These are phyloP conservation scores for Neoascia interrupta DNA, from an alignment of 2,888 invertebrate species.

Conservation along the genomic window DNA sequence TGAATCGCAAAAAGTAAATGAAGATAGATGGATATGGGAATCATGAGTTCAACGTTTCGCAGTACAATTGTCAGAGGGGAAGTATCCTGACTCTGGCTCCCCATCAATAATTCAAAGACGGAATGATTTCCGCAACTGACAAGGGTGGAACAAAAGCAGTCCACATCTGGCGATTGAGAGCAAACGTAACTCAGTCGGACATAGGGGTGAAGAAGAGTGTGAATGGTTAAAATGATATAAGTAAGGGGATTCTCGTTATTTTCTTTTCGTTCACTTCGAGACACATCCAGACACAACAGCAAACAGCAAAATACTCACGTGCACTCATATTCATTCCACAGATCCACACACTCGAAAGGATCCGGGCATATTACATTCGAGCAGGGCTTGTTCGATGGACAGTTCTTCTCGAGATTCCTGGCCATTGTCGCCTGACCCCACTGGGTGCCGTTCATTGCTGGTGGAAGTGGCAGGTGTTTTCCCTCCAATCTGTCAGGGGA, in stretches of 20 bases:
- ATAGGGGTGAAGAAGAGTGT: neutral
- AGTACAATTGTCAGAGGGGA: conserved; percentile 29
- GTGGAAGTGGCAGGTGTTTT: conserved; percentile 95
- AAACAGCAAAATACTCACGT: conserved; percentile 86
- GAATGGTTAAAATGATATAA: too few relatives aligned
- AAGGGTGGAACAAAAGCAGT: neutral
- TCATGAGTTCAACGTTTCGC: conserved; percentile 26
- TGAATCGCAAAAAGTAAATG: conserved; percentile 33
- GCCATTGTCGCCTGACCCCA: conserved; percentile 98
- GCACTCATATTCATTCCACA: conserved; percentile 99
- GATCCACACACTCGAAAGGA: conserved; percentile 96
- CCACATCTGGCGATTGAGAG: conserved; percentile 27
- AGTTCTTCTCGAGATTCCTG: conserved; percentile 93
- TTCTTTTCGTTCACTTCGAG: conserved; percentile 3
- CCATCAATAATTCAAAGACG: conserved; percentile 44
- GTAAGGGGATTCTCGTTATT: neutral
- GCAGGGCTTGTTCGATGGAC: conserved; percentile 97
- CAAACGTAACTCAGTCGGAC: conserved; percentile 3
- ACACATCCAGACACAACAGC: conserved; percentile 5
- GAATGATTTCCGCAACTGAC: conserved; percentile 3
- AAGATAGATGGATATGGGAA: conserved; percentile 34
- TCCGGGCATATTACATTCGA: conserved; percentile 95
- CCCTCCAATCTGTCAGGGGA: conserved; percentile 87
- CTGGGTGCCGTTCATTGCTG: conserved; percentile 96
- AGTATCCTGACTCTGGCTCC: neutral